phyloP scores from a whole-genome alignment of 2,797 vertebrate genomes.

The Okamejei kenojei region DNA sequence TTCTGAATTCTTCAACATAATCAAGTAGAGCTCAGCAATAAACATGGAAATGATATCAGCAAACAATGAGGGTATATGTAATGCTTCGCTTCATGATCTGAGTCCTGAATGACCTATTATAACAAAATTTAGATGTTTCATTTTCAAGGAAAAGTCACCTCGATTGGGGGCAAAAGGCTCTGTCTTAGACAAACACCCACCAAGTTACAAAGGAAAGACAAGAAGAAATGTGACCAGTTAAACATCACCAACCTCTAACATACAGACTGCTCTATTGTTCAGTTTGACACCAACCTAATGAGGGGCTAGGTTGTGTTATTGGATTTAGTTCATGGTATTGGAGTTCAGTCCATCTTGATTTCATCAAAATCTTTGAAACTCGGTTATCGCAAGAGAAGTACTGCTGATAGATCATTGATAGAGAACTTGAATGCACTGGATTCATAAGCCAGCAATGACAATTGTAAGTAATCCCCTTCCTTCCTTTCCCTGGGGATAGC shows the following conservation, averaged over 20 bases:
- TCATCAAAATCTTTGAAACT: neutral
- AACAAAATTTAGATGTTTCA: neutral
- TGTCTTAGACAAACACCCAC: neutral
- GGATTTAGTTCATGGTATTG: neutral
- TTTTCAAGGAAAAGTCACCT: neutral
- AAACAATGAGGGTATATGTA: neutral
- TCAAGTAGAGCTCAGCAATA: constrained; percentile 34
- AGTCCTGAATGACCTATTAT: constrained; percentile 18
- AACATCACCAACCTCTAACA: neutral
- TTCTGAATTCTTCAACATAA: constrained; percentile 35
- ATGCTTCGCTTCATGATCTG: neutral
- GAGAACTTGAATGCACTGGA: neutral
- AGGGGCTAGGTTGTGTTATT: neutral
- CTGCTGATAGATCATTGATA: no score
- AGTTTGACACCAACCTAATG: neutral
- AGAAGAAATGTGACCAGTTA: neutral
- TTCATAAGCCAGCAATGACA: neutral
- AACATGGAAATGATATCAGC: constrained; percentile 27
- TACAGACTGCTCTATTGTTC: neutral
- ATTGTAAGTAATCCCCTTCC: neutral
- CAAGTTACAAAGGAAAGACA: neutral
- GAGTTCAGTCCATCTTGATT: neutral
- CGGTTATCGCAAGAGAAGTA: neutral
- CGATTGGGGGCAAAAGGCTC: neutral
- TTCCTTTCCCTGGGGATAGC: no score